These are phyloP conservation scores for Scaeva pyrastri DNA, from an alignment of 2,888 invertebrate species.

Conservation along the genomic window DNA sequence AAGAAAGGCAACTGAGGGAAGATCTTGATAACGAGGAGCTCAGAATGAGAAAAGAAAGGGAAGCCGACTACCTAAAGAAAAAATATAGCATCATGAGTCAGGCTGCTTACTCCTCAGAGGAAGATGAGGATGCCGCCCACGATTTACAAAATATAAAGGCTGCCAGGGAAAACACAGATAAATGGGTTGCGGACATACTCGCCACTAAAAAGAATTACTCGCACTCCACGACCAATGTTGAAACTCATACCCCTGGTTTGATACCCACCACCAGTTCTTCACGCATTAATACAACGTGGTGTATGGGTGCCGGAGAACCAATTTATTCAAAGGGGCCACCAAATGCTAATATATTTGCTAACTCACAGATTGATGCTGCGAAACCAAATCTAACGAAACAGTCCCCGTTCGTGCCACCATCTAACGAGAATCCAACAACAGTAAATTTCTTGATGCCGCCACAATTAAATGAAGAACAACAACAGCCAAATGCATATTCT, in stretches of 20 bases:
- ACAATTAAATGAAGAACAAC: too few species aligned
- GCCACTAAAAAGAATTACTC: constrained; percentile 1
- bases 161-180: neutral
- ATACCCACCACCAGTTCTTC: neutral
- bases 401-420: neutral
- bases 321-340: too few species aligned
- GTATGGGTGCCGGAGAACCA: neutral
- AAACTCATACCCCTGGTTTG: neutral
- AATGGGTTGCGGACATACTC: constrained; percentile 12
- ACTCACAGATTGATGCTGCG: too few species aligned
- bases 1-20: constrained; percentile 27
- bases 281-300: too few species aligned
- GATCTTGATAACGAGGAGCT: constrained; percentile 23
- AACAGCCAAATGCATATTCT: too few species aligned
- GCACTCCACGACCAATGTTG: constrained; percentile 20
- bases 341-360: too few species aligned
- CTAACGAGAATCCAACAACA: neutral
- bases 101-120: neutral
- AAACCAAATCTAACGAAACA: too few species aligned
- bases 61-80: constrained; percentile 12
- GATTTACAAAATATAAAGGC: neutral
- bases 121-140: neutral
- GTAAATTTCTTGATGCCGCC: too few species aligned
- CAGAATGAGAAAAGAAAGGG: constrained; percentile 7
- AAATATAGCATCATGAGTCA: constrained; percentile 19